Evolutionary conservation across 2,888 invertebrate genomes (phyloP), one percentile per base, ranked within the genome.

Genomic region (Chouioia cunea): DNA sequence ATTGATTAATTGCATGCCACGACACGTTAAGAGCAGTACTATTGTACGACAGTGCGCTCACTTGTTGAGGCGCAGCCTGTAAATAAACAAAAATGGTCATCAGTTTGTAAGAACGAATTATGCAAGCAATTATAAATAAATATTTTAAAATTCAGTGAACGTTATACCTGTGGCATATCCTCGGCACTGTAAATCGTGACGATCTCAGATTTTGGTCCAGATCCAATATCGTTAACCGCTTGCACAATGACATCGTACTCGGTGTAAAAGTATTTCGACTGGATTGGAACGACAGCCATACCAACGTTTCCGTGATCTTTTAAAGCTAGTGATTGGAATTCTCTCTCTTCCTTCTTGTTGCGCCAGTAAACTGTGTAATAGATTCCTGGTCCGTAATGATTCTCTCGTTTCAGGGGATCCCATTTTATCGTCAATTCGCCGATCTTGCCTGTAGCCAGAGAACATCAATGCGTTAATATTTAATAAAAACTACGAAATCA

Each of bases 341-440:
- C 95, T 0, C 89, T 88, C 73, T 94, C 65, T 0, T 90, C 89
- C 10, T 90, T 90, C 74, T 90, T 90, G 4, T 92, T 89, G 72
- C 94, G 92, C 93, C 95, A 97, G 82, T 92, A 97, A 75, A 97
- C 90, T 83, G 93, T 94, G 85, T 98, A 98, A 83, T 94, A 92
- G 74, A 97, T 92, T 50, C 93, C 94, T 23, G 93, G 93, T 0
- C 94, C 97, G 83, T 97, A 96, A 84, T 97, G 96, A 76, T 96
- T 91, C 72, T 93, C 89, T 0, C 90, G 86, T 73, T 90, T 88
- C 36, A 97, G 83, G 0, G 95, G 93, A 77, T 91, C 89, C 97
- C 97, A 98, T 0, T 91, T 93, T 63, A 99, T 95, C 0, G 95
- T 94, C 3, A 99, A 90, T 82, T 97, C 97, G 0, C 97, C 97